Conservation (phyloP, 1,140 invertebrate species). For the Diachasmimorpha longicaudata region DNA sequence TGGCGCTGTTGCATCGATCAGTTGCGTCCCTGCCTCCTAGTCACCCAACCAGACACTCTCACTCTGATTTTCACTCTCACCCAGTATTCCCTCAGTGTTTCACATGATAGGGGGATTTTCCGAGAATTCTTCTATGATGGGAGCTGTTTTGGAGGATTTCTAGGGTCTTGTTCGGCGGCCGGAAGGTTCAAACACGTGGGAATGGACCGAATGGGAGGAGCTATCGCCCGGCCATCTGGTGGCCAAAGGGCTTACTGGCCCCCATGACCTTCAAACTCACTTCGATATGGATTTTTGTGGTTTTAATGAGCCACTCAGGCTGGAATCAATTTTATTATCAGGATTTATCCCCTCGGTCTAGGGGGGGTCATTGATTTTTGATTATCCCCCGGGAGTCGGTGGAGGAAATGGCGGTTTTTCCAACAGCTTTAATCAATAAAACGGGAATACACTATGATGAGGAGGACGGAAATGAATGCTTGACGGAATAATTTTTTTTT, state of each 20-base stretch:
- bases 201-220: not conserved
- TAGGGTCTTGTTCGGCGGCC: not conserved
- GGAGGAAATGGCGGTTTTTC: not conserved
- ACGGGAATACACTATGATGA: not conserved
- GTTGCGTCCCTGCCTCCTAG: constrained; percentile 48
- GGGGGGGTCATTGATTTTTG: not conserved
- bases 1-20: constrained; percentile 60
- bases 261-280: not conserved
- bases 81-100: not conserved
- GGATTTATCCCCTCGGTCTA: too few relatives aligned
- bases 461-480: not conserved
- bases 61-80: not conserved
- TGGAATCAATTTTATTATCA: not conserved
- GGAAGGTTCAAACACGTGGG: not conserved
- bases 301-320: not conserved
- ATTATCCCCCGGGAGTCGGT: not conserved
- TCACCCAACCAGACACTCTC: constrained; percentile 26
- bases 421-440: not conserved
- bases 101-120: too few relatives aligned
- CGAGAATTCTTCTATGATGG: not conserved
- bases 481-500: not conserved
- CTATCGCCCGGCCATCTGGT: not conserved
- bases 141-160: too few relatives aligned
- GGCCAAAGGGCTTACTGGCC: not conserved
- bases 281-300: not conserved